Evolutionary conservation across 2,113 vertebrate genomes (phyloP).

Genomic region (Ageneiosus marmoratus): DNA sequence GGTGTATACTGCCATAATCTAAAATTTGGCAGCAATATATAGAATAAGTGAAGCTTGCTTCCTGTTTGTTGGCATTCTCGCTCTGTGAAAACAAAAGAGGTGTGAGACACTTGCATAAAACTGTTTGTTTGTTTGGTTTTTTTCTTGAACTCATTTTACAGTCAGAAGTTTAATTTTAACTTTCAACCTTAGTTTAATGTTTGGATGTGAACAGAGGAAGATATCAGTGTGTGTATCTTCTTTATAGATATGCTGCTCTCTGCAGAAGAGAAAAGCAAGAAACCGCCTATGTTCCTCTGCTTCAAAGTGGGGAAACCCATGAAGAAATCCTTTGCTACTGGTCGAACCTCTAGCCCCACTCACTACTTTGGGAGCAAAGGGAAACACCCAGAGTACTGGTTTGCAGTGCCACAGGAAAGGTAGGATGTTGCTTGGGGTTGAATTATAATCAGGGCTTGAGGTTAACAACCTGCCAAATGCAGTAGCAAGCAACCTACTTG

Average conservation of each 20-base stretch:
- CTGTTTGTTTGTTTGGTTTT: neutral
- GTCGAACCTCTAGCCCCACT: constrained; percentile 76
- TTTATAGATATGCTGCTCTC: constrained; percentile 90
- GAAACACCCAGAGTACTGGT: constrained; percentile 90
- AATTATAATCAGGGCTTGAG: neutral
- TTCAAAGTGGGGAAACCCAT: constrained; percentile 97
- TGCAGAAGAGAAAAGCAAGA: constrained; percentile 94
- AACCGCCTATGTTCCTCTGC: constrained; percentile 97
- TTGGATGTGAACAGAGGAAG: neutral
- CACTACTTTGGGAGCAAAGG: constrained; percentile 70
- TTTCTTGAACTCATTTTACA: neutral
- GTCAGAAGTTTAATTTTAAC: neutral
- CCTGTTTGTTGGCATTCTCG: neutral
- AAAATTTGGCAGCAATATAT: neutral
- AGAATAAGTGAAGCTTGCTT: neutral
- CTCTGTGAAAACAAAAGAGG: neutral
- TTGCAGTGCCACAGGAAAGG: constrained; percentile 95
- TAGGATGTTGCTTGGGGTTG: constrained; percentile 1
- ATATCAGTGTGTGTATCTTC: constrained; percentile 59
- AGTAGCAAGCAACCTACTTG: neutral
- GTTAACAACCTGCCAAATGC: neutral
- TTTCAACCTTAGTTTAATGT: neutral
- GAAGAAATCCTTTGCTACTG: constrained; percentile 89
- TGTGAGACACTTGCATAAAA: neutral
- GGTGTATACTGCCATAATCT: neutral